Evolutionary conservation across 2,888 invertebrate species (phyloP).

Genomic region (Pseudolycoriella hygida): DNA sequence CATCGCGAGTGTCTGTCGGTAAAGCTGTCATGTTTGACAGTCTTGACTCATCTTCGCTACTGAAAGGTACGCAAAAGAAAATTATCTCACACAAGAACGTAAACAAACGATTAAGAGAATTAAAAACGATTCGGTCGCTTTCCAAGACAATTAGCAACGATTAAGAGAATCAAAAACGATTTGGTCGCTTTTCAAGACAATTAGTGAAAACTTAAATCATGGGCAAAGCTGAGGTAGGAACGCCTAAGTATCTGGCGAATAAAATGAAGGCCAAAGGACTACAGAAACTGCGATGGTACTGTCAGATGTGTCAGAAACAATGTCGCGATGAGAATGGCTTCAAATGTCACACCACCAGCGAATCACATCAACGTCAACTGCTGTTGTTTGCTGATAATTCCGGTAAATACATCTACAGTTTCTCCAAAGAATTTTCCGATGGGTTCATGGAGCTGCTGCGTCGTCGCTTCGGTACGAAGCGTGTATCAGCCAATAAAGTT

Average conservation of each 20-base stretch:
- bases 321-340: constrained; percentile 98
- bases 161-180: too few relatives aligned
- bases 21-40: too few relatives aligned
- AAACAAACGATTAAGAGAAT: too few relatives aligned
- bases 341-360: constrained; percentile 95
- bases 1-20: too few relatives aligned
- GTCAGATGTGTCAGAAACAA: constrained; percentile 99
- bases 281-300: constrained; percentile 93
- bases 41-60: too few relatives aligned
- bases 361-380: constrained; percentile 92
- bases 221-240: constrained; percentile 82
- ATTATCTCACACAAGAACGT: too few relatives aligned
- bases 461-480: constrained; percentile 79
- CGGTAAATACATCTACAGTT: constrained; percentile 76
- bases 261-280: constrained; percentile 97
- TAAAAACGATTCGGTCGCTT: too few relatives aligned
- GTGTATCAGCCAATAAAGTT: constrained; percentile 89
- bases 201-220: constrained; percentile 23
- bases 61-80: too few relatives aligned
- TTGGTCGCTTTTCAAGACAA: too few relatives aligned
- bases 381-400: constrained; percentile 91
- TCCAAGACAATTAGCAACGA: too few relatives aligned
- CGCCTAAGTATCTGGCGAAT: constrained; percentile 96
- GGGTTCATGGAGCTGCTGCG: constrained; percentile 70
- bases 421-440: constrained; percentile 79